Evolutionary conservation across 2,113 vertebrate species (phyloP).

Genomic region (Callopanchax toddi): DNA sequence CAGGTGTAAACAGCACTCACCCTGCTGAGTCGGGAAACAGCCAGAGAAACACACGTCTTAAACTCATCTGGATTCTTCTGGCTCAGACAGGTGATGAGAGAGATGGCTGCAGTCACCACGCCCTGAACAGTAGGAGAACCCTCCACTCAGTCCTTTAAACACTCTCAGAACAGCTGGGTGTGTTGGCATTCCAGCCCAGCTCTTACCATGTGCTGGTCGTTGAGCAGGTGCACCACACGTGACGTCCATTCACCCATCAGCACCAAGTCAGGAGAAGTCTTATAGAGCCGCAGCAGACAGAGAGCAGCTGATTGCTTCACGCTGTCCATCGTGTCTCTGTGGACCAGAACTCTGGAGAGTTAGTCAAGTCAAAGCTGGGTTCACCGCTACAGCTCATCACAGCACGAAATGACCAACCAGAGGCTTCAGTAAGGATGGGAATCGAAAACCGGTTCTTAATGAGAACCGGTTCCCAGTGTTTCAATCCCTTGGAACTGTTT

Average conservation of each 20-base stretch:
- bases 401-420: neutral
- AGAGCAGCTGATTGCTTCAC: conserved; percentile 93
- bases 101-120: conserved; percentile 91
- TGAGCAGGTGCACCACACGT: conserved; percentile 90
- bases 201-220: conserved; percentile 93
- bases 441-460: too few relatives aligned
- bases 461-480: too few relatives aligned
- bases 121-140: conserved; percentile 74
- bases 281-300: conserved; percentile 90
- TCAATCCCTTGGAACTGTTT: too few relatives aligned
- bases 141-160: neutral
- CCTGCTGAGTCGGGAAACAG: conserved; percentile 90
- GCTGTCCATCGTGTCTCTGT: conserved; percentile 93
- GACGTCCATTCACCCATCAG: conserved; percentile 96
- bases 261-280: conserved; percentile 91
- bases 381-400: neutral
- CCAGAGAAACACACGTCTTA: conserved; percentile 91
- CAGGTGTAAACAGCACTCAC: conserved; percentile 60
- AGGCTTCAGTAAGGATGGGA: too few relatives aligned
- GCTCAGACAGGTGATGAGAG: conserved; percentile 91
- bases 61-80: conserved; percentile 95
- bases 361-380: neutral
- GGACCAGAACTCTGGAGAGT: neutral
- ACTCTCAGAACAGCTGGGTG: neutral
- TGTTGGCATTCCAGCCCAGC: neutral